Base-by-base conservation (phyloP, 2,113 vertebrate genomes). In the Podocnemis expansa region DNA sequence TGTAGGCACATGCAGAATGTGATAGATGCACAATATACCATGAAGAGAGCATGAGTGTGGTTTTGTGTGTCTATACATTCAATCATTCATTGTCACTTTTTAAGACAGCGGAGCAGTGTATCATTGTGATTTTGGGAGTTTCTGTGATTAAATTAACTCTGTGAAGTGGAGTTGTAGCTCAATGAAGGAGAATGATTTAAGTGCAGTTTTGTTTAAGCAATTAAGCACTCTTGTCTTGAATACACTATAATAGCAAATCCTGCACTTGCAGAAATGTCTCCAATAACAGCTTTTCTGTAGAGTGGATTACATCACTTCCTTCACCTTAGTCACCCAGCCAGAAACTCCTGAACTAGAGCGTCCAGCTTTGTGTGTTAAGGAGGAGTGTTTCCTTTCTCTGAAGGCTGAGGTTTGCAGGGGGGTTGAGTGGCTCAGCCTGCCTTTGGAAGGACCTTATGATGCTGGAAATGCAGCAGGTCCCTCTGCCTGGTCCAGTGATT, bases 401-500 rank as follows among this genome's bases (percentile, higher is more conserved):
- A 43, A 93, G 90, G 88, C 85, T 91, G 78, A 79, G 75, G 88
- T 60, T 88, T 60, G n/a, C n/a, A n/a, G n/a, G 89, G 79, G 41
- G 52, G 3, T 49, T 82, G 93, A 76, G 31, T 86, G 38, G 41
- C 78, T 55, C 58, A 45, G 75, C n/a, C 29, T 89, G 80, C 47
- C 85, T 96, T 91, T 91, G 80, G 82, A 92, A 7, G 2, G 1
- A 49, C 80, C 56, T 0, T 2, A 94, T 82, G 84, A 87, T 4
- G 0, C 84, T 84, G 2, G 11, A 94, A 27, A 45, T 27, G 73
- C 13, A 27, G 78, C 70, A 80, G 63, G 82, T 82, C 49, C 47
- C 88, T 83, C 80, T 92, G 85, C 84, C 49, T 86, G 83, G 90
- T 94, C 94, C 90, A 91, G 92, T 84, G 93, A 88, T 94, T 96